These are phyloP conservation scores for Grus americana DNA, from an alignment of 2,113 vertebrate genomes.

Conservation along the genomic window DNA sequence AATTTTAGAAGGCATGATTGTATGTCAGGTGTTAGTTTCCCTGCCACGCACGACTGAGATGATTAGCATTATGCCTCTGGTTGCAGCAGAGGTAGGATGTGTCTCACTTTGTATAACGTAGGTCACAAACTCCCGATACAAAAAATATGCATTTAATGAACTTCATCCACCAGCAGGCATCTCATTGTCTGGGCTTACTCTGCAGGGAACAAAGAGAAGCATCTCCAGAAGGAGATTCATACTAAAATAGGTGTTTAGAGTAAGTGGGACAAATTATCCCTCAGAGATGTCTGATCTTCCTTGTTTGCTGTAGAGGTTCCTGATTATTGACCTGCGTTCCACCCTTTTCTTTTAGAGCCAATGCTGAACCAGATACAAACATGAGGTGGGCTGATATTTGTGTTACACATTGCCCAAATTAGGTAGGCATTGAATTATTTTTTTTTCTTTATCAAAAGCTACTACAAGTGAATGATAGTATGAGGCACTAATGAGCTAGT, in stretches of 20 bases:
- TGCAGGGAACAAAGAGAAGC: not conserved
- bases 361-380: not conserved
- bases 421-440: not conserved
- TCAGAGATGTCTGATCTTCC: not conserved
- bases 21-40: not conserved
- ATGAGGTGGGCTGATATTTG: not conserved
- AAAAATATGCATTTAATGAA: not conserved
- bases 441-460: not conserved
- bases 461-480: not conserved
- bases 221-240: not conserved
- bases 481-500: not conserved
- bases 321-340: not conserved
- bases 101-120: not conserved
- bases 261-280: constrained; percentile 38
- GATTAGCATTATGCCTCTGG: not conserved
- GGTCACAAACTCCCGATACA: constrained; percentile 5
- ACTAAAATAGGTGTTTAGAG: constrained; percentile 4
- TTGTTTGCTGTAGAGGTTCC: not conserved
- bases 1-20: not conserved
- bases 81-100: not conserved
- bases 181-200: not conserved
- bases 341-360: not conserved
- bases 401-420: not conserved
- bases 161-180: not conserved
- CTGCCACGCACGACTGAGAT: not conserved